Evolutionary conservation across 2,797 vertebrate species (phyloP), one percentile per base, ranked within the genome.

Genomic region (Lepilemur septentrionalis): DNA sequence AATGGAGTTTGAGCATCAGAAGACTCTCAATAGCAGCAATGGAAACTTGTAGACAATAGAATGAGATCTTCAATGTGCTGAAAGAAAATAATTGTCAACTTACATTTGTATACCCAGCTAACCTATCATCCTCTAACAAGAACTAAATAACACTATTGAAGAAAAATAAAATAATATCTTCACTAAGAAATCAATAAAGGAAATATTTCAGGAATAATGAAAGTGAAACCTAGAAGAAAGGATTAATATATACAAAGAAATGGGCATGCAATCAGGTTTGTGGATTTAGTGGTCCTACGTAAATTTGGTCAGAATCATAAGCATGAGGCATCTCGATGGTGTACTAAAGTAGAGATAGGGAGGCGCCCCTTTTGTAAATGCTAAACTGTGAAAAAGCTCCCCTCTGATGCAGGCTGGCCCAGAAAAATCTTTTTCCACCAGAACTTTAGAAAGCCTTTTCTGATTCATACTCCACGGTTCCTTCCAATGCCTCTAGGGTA

Each of bases 81-180:
- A 41, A 57, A 63, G 38, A 48, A 50, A 55, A 52, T 20, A n/a
- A 2, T 2, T 35, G 8, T 76, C 55, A 80, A n/a, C 12, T 73
- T 65, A 91, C 52, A 95, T 59, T 78, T 86, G 38, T 48, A 65
- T 82, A 82, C 32, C 89, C 43, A 91, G 69, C 83, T 96, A 81
- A 96, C 78, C 35, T 86, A 73, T 72, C 82, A 76, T 46, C 79
- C 41, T 81, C 11, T 43, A 84, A 67, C 4, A 81, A 52, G 35
- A 93, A 67, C 43, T 81, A 78, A 76, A 82, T 70, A 30, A 79
- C 48, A 4, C 38, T 1, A 81, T 35, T 84, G 18, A 48, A 67
- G 5, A 73, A 72, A 59, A 93, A 91, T 25, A 80, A 82, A 86
- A 92, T 23, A 38, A 32, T 50, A 14, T 63, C 25, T 86, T 55